phyloP scores from a whole-genome alignment of 2,113 vertebrate genomes.

The Nibea albiflora region DNA sequence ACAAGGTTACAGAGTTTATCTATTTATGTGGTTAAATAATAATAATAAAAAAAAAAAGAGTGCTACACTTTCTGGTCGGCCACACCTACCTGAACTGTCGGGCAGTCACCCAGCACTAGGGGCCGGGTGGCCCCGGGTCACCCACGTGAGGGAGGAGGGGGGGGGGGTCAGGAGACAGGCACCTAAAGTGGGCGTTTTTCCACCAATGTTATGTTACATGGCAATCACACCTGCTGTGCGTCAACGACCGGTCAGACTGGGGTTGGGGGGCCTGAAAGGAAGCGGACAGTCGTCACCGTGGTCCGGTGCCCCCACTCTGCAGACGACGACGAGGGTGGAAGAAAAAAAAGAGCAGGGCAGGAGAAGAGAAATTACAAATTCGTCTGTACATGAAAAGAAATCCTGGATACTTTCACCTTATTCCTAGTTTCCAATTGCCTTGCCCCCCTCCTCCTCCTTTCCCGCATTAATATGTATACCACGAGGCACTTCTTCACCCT shows the following conservation, averaged over 20 bases:
- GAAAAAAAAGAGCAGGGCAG: constrained; percentile 35
- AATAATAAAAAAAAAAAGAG: not conserved
- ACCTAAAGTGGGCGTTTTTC: constrained; percentile 74
- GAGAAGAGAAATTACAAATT: constrained; percentile 56
- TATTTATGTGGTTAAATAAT: not conserved
- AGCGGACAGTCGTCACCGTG: constrained; percentile 72
- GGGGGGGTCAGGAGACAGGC: constrained; percentile 79
- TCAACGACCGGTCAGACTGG: constrained; percentile 63
- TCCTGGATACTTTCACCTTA: constrained; percentile 78
- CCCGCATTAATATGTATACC: constrained; percentile 84
- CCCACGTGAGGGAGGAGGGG: constrained; percentile 79
- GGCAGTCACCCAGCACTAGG: constrained; percentile 72
- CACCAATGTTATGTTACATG: constrained; percentile 80
- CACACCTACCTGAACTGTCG: constrained; percentile 85
- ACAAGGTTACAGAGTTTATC: constrained; percentile 44
- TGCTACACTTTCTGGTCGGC: constrained; percentile 56
- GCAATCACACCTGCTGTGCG: constrained; percentile 81
- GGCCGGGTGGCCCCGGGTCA: constrained; percentile 83
- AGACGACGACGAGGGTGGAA: constrained; percentile 61
- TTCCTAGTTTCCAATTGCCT: constrained; percentile 72
- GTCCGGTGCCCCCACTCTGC: constrained; percentile 54
- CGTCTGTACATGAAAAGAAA: constrained; percentile 61
- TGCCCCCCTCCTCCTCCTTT: constrained; percentile 66
- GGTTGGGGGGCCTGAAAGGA: constrained; percentile 56
- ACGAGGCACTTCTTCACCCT: constrained; percentile 79